Evolutionary conservation across 2,113 vertebrate genomes (phyloP).

Genomic region (Microcebus jonahi): DNA sequence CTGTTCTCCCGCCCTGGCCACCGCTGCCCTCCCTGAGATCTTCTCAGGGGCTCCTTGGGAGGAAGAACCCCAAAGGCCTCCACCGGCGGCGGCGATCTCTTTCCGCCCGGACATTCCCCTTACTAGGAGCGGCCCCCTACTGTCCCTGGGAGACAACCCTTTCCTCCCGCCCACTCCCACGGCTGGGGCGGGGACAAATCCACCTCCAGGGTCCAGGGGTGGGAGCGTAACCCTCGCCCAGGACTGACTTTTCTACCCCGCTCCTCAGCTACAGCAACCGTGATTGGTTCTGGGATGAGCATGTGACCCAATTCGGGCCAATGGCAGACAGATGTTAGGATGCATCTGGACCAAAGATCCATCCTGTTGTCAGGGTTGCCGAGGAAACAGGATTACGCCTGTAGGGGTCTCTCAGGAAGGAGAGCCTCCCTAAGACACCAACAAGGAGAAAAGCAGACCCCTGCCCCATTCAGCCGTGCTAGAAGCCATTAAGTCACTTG

Average conservation of each 20-base stretch:
- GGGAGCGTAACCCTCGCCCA: not conserved
- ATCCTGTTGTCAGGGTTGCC: not conserved
- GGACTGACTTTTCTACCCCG: not conserved
- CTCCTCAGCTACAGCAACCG: not conserved
- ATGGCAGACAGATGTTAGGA: not conserved
- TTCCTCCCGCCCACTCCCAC: not conserved
- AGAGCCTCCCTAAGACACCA: not conserved
- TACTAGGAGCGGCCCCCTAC: not conserved
- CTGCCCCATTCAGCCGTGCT: not conserved
- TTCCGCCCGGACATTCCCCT: not conserved
- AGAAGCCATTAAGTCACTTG: not conserved
- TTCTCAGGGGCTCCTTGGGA: not conserved
- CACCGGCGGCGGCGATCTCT: too few species aligned
- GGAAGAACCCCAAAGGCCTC: not conserved
- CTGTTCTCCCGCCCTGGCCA: not conserved
- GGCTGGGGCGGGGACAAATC: not conserved
- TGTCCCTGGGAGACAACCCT: not conserved
- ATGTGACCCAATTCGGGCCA: not conserved
- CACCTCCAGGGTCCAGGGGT: not conserved
- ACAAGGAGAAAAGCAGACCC: not conserved
- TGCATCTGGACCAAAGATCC: not conserved
- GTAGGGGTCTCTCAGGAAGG: not conserved
- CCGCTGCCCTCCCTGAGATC: fast-evolving
- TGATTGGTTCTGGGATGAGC: not conserved
- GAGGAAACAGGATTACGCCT: not conserved